A percentile compares a stretch with the other conserved stretches of the same genome.
These are phyloP conservation scores for Geococcyx californianus DNA, from an alignment of 2,113 vertebrate species.

Conservation along the genomic window DNA sequence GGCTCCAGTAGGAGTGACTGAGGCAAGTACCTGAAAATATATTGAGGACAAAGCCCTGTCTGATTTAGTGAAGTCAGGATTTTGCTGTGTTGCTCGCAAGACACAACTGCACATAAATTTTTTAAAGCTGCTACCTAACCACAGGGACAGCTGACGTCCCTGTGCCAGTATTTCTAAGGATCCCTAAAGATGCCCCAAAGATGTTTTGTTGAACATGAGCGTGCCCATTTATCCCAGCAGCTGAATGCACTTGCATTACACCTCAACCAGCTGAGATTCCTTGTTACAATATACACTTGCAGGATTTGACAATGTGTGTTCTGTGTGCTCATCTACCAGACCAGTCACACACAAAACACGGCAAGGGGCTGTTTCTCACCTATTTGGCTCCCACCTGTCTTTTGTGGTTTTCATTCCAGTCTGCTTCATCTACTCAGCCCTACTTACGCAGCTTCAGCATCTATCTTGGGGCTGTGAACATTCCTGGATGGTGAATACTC, in stretches of 20 bases:
- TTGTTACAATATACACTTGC: neutral
- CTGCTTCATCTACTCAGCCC: neutral
- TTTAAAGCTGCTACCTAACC: neutral
- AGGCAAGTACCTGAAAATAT: conserved; percentile 1
- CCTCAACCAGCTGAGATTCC: neutral
- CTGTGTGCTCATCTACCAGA: neutral
- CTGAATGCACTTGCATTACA: neutral
- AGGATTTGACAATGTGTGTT: neutral
- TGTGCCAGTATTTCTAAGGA: neutral
- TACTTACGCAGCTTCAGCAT: neutral
- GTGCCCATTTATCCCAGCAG: neutral
- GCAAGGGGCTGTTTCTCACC: neutral
- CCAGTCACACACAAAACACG: neutral
- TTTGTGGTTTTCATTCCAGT: neutral
- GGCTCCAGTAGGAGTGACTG: neutral
- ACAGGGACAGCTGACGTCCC: neutral
- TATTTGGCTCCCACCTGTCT: neutral
- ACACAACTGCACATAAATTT: neutral
- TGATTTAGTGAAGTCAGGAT: neutral
- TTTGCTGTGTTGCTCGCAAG: neutral
- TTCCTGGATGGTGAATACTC: neutral
- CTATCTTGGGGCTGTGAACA: neutral
- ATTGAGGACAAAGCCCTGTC: neutral
- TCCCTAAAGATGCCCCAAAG: neutral
- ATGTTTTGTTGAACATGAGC: neutral